Base-by-base conservation (phyloP, 2,888 invertebrate genomes). In the Lasioglossum oenotherae region DNA sequence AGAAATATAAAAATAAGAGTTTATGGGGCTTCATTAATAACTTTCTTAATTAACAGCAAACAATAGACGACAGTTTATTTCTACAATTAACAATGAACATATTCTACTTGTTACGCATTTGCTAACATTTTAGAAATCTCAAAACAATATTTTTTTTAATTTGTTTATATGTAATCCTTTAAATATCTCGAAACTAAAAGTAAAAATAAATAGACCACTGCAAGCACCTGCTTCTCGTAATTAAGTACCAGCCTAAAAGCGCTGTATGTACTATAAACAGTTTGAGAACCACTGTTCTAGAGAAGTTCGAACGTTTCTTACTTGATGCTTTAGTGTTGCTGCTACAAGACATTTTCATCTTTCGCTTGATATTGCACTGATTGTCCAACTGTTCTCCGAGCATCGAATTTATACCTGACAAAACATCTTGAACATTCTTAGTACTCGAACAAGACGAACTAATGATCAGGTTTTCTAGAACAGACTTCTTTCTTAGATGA, bases 381-480 rank as follows among this genome's bases (percentile, higher is more conserved):
- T 16, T 0, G 0, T 2, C 4, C 35, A n/a, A 5, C 12, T 81
- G 74, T 12, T 74, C 12, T 0, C 41, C 44, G 4, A 14, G 0
- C 3, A 5, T 14, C 0, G 74, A 71, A 35, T 14, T 14, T 38
- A 4, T 71, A 60, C 2, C 1, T 14, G 38, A 23, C 12, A 38
- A 14, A n/a, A 4, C 14, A 6, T 16, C n/a, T 14, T 23, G 23
- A 19, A 16, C 8, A 10, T 1, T 44, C 23, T 75, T 31, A 14
- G 14, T 4, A 2, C 1, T 46, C n/a, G 2, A 5, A 23, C 4
- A 8, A 14, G 41, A 23, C 6, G 67, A 27, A 19, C 64, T 77
- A 82, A 86, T 86, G 5, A 3, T 72, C 14, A 23, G 38, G 53
- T 27, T n/a, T 16, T 79, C 57, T 2, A 44, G 12, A n/a, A 31